A percentile compares a stretch with the other conserved stretches of the same genome.
phyloP scores from a whole-genome alignment of 92 coral and sea anemone genomes.

The Porites divaricata region DNA sequence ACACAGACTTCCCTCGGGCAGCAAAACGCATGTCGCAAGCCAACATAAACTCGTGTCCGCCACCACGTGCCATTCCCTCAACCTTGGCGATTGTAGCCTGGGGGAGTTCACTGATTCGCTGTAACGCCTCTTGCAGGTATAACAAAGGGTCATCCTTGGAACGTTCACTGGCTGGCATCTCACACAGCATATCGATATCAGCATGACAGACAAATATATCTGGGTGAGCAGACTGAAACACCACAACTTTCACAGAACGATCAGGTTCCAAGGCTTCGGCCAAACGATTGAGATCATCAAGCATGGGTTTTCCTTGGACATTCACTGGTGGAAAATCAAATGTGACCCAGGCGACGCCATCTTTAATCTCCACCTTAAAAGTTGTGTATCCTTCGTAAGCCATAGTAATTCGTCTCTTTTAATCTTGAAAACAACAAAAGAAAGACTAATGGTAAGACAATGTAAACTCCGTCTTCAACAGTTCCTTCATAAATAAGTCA shows the following conservation, averaged over 20 bases:
- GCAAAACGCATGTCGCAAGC: slow-evolving; percentile 96
- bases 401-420: slow-evolving; percentile 44
- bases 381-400: slow-evolving; percentile 80
- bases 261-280: slow-evolving; percentile 83
- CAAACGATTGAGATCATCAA: slow-evolving; percentile 82
- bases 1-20: slow-evolving; percentile 91
- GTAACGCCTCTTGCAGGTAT: slow-evolving; percentile 79
- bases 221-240: slow-evolving; percentile 84
- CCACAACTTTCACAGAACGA: slow-evolving; percentile 84
- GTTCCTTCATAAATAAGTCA: slow-evolving; percentile 4
- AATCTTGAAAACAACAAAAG: slow-evolving; percentile 10
- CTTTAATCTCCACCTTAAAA: slow-evolving; percentile 81
- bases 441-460: slow-evolving; percentile 7
- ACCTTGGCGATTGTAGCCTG: slow-evolving; percentile 95
- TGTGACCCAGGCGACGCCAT: slow-evolving; percentile 90
- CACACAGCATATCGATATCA: slow-evolving; percentile 88
- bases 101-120: slow-evolving; percentile 81
- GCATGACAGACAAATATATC: slow-evolving; percentile 94
- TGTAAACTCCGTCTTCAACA: slow-evolving; percentile 2
- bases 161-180: slow-evolving; percentile 79
- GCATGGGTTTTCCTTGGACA: slow-evolving; percentile 89
- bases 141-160: slow-evolving; percentile 70
- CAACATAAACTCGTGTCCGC: slow-evolving; percentile 91
- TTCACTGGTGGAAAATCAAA: slow-evolving; percentile 92
- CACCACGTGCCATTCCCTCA: slow-evolving; percentile 93